phyloP scores from a whole-genome alignment of 2,113 vertebrate genomes.

The Catharus bicknelli region DNA sequence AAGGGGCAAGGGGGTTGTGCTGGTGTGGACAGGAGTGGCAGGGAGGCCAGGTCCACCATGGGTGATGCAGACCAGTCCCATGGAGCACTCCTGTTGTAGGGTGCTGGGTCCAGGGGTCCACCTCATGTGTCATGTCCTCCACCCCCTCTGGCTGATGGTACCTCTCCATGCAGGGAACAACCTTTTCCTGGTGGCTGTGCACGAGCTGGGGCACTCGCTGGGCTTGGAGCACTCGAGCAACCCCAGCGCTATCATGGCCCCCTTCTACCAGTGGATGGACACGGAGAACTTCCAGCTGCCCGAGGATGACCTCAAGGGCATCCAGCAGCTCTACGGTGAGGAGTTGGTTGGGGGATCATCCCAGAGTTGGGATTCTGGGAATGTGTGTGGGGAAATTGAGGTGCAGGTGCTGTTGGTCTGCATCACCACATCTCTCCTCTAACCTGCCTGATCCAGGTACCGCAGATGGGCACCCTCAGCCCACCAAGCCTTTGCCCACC shows the following conservation, averaged over 20 bases:
- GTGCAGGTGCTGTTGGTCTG: background rate
- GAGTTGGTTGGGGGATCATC: background rate
- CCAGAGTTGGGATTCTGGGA: background rate
- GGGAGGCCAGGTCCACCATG: background rate
- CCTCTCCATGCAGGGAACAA: conserved; percentile 81
- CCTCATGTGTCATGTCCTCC: fast-evolving
- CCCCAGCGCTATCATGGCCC: conserved; percentile 90
- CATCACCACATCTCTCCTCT: background rate
- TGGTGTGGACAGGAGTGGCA: background rate
- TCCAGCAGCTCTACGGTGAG: conserved; percentile 94
- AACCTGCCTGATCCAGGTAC: conserved; percentile 60
- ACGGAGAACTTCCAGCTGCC: conserved; percentile 89
- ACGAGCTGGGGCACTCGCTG: conserved; percentile 92
- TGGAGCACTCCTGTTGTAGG: fast-evolving
- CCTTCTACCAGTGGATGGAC: conserved; percentile 95
- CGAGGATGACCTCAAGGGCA: conserved; percentile 88
- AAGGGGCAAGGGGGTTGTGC: fast-evolving
- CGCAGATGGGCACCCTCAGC: conserved; percentile 75
- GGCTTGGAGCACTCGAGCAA: conserved; percentile 95
- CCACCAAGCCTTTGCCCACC: conserved; percentile 82
- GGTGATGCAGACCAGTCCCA: background rate
- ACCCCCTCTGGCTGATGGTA: background rate
- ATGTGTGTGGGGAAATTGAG: fast-evolving
- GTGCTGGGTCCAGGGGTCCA: background rate
- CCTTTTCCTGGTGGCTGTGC: conserved; percentile 93